Conservation (phyloP, 2,797 vertebrate species). For the Lagocephalus sceleratus region DNA sequence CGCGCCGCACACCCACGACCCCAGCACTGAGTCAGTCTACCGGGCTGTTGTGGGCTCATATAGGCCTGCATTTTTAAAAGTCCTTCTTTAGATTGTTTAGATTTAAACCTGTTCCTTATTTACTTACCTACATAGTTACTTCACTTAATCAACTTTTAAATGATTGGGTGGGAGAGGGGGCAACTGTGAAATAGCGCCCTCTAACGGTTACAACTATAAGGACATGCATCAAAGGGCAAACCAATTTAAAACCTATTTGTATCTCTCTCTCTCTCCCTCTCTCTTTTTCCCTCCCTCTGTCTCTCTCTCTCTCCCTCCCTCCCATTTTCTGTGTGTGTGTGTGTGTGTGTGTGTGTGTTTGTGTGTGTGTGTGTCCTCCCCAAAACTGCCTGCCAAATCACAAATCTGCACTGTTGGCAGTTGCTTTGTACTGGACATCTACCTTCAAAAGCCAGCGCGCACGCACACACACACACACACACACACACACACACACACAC, state of each 20-base stretch:
- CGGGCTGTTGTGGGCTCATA: conserved; percentile 1
- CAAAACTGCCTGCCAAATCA: conserved; percentile 23
- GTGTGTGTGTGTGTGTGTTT: conserved; percentile 14
- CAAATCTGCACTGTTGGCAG: conserved; percentile 59
- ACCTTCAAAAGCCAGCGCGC: conserved; percentile 18
- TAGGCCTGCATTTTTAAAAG: not conserved
- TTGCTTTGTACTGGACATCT: conserved; percentile 55
- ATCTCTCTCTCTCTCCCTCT: too few species aligned
- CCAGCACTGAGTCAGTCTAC: not conserved
- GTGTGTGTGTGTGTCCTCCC: conserved; percentile 26
- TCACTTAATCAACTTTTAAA: too few species aligned
- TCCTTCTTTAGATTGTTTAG: too few species aligned
- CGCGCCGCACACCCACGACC: not conserved
- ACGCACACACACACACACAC: conserved; percentile 10
- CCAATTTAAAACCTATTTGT: too few species aligned
- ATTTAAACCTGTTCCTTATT: too few species aligned
- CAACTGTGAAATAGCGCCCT: too few species aligned
- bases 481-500: conserved; percentile 14
- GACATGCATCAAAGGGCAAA: too few species aligned
- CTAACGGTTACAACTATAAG: too few species aligned
- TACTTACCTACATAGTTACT: too few species aligned
- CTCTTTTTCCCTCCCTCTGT: too few species aligned
- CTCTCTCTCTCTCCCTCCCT: too few species aligned
- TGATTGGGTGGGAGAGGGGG: too few species aligned
- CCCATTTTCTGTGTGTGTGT: conserved; percentile 28